Evolutionary conservation across 1,140 invertebrate genomes (phyloP).

Genomic region (Nixonia krombeini): DNA sequence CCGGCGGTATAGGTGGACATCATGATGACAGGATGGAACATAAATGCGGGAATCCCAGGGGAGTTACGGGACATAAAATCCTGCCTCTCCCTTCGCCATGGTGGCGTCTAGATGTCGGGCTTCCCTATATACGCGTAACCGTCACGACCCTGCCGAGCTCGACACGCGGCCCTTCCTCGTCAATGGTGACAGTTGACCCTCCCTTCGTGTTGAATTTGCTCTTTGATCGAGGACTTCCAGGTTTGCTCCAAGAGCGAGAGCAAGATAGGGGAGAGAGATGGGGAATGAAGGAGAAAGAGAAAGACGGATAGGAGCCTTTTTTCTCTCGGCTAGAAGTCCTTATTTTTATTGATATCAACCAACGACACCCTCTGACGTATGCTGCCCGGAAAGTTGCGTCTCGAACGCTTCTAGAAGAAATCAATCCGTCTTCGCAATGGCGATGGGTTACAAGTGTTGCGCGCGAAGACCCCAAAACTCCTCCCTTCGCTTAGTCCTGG

Average conservation of each 20-base stretch:
- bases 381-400: conserved; percentile 2
- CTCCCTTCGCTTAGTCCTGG: no score
- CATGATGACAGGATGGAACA: conserved; percentile 67
- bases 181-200: conserved; percentile 62
- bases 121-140: conserved; percentile 53
- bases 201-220: conserved; percentile 56
- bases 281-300: not conserved
- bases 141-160: conserved; percentile 32
- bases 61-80: conserved; percentile 71
- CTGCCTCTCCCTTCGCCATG: conserved; percentile 56
- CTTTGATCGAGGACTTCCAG: conserved; percentile 47
- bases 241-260: conserved; percentile 22
- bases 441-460: not conserved
- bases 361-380: conserved; percentile 34
- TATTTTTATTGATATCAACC: conserved; percentile 52
- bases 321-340: conserved; percentile 29
- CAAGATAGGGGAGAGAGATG: not conserved
- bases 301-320: conserved; percentile 9
- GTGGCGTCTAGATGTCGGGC: conserved; percentile 68
- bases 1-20: conserved; percentile 61
- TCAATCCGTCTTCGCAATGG: conserved; percentile 25
- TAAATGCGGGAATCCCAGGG: conserved; percentile 64
- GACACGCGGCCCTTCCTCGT: conserved; percentile 51
- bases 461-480: not conserved
- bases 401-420: conserved; percentile 18